Evolutionary conservation across 2,113 vertebrate genomes (phyloP).

Genomic region (Hydropotes inermis): DNA sequence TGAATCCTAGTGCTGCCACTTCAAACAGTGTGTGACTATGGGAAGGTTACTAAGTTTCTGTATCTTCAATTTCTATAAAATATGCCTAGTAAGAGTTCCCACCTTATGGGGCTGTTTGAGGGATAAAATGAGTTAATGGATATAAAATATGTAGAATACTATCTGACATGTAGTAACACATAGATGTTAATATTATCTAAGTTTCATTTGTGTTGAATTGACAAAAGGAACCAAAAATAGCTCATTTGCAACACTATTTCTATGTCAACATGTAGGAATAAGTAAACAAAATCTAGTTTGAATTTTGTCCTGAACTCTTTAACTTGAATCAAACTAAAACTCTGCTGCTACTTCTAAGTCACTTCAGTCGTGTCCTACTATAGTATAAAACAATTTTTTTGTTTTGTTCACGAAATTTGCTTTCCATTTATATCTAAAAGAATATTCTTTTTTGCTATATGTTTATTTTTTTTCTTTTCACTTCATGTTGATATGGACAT

Average conservation of each 20-base stretch:
- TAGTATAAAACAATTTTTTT: not conserved
- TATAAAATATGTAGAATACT: not conserved
- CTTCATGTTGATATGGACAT: not conserved
- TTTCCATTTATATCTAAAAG: slow-evolving; percentile 10
- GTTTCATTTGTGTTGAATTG: not conserved
- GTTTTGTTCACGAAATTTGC: not conserved
- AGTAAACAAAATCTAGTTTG: not conserved
- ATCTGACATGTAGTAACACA: not conserved
- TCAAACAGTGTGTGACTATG: not conserved
- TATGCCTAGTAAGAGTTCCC: not conserved
- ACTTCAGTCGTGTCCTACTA: not conserved
- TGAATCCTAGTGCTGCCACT: not conserved
- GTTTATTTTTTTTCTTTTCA: not conserved
- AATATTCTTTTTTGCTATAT: not conserved
- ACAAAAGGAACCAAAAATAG: not conserved
- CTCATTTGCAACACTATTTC: not conserved
- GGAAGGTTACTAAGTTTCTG: not conserved
- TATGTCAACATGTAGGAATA: not conserved
- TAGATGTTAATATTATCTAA: not conserved
- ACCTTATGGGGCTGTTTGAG: not conserved
- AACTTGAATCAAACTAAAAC: not conserved
- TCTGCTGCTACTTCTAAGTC: not conserved
- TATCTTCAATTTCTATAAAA: not conserved
- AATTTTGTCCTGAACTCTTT: not conserved
- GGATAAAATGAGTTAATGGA: not conserved